Evolutionary conservation across 2,888 invertebrate genomes (phyloP).

Genomic region (Deilephila porcellus): DNA sequence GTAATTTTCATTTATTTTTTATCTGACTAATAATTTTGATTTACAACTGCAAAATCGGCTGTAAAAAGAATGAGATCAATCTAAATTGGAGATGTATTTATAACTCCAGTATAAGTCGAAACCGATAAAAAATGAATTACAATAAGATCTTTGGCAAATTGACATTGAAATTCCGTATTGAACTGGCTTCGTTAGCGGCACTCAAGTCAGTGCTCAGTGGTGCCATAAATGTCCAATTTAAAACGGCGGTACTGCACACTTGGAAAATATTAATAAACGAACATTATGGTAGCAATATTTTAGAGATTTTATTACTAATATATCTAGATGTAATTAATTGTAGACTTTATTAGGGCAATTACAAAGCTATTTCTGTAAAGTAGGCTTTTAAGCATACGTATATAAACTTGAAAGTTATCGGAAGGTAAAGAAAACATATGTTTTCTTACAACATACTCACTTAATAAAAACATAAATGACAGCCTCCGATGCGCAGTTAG

Average conservation of each 20-base stretch:
- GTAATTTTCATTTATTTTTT: too few species aligned
- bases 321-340: too few species aligned
- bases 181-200: constrained; percentile 23
- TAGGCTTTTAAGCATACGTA: too few species aligned
- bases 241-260: constrained; percentile 30
- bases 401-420: too few species aligned
- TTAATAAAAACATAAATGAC: too few species aligned
- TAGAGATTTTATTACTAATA: constrained; percentile 1
- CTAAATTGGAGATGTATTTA: neutral
- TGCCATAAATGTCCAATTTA: constrained; percentile 47
- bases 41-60: too few species aligned
- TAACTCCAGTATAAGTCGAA: neutral
- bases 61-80: neutral
- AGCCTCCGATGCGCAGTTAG: too few species aligned
- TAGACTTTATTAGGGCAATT: too few species aligned
- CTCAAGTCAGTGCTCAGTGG: neutral
- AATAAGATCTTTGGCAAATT: neutral
- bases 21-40: too few species aligned
- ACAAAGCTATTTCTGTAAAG: too few species aligned
- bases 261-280: neutral
- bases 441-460: too few species aligned
- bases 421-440: too few species aligned
- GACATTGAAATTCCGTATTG: neutral
- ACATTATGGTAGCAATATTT: constrained; percentile 7
- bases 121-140: neutral